phyloP scores from a whole-genome alignment of 2,113 vertebrate genomes.

The Centropristis striata region DNA sequence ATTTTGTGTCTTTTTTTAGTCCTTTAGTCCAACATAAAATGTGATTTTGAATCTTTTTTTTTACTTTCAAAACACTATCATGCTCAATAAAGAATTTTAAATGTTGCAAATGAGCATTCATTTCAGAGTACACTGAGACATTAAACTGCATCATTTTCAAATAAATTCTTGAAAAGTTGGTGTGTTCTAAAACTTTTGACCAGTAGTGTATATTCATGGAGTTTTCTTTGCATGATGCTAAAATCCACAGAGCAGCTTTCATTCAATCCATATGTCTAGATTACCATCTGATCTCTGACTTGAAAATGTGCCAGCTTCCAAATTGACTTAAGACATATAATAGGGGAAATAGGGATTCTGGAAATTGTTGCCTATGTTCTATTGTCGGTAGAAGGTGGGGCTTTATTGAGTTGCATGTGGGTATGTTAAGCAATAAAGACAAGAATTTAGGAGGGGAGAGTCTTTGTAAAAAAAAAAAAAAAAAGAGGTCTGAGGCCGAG shows the following conservation, averaged over 20 bases:
- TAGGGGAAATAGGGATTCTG: slow-evolving; percentile 4
- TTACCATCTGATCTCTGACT: slow-evolving; percentile 7
- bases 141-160: too few relatives aligned
- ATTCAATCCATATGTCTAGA: slow-evolving; percentile 6
- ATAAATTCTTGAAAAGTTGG: too few relatives aligned
- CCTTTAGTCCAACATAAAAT: too few relatives aligned
- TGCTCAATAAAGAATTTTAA: too few relatives aligned
- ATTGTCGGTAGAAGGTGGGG: background rate
- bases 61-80: too few relatives aligned
- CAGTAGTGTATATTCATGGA: background rate
- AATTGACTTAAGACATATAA: slow-evolving; percentile 10
- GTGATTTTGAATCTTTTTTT: too few relatives aligned
- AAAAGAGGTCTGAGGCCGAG: slow-evolving; percentile 1
- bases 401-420: slow-evolving; percentile 30
- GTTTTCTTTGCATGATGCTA: slow-evolving; percentile 30
- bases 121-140: too few relatives aligned
- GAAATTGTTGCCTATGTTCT: background rate
- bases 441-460: slow-evolving; percentile 62
- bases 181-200: too few relatives aligned
- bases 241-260: slow-evolving; percentile 20
- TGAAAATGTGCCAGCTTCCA: slow-evolving; percentile 14
- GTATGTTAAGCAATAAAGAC: slow-evolving; percentile 60
- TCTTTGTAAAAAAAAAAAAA: slow-evolving; percentile 49
- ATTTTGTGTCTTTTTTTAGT: too few relatives aligned
- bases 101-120: too few relatives aligned